Evolutionary conservation across 2,113 vertebrate species (phyloP).

Genomic region (Cariama cristata): DNA sequence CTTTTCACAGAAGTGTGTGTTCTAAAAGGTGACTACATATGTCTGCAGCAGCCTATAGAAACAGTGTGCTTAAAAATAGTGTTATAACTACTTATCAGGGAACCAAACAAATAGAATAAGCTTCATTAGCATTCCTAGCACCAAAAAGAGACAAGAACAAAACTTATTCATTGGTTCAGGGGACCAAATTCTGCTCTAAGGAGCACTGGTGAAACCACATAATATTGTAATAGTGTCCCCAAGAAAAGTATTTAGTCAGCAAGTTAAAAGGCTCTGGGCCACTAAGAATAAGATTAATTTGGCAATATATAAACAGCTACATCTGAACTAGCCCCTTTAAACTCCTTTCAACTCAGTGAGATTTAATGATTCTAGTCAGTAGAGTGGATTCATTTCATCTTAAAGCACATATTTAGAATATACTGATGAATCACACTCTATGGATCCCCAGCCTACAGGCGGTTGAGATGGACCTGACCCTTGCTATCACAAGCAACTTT

Average conservation of each 20-base stretch:
- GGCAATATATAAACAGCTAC: neutral
- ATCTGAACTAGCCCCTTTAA: neutral
- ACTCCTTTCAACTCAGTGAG: neutral
- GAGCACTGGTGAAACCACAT: neutral
- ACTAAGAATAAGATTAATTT: neutral
- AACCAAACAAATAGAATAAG: neutral
- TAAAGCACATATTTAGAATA: neutral
- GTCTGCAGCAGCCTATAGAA: neutral
- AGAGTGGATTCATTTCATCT: neutral
- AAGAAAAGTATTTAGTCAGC: neutral
- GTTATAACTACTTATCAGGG: neutral
- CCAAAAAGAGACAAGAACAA: neutral
- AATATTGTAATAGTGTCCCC: neutral
- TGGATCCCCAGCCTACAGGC: neutral
- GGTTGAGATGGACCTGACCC: neutral
- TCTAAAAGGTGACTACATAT: neutral
- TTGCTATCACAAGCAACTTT: neutral
- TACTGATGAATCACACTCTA: neutral
- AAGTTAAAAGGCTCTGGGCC: neutral
- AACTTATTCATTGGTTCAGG: neutral
- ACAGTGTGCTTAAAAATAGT: neutral
- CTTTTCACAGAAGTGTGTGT: neutral
- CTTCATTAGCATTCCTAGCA: neutral
- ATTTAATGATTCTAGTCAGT: neutral
- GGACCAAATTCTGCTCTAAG: neutral